Evolutionary conservation across 1,140 invertebrate genomes (phyloP).

Genomic region (Zelostemma sp.): DNA sequence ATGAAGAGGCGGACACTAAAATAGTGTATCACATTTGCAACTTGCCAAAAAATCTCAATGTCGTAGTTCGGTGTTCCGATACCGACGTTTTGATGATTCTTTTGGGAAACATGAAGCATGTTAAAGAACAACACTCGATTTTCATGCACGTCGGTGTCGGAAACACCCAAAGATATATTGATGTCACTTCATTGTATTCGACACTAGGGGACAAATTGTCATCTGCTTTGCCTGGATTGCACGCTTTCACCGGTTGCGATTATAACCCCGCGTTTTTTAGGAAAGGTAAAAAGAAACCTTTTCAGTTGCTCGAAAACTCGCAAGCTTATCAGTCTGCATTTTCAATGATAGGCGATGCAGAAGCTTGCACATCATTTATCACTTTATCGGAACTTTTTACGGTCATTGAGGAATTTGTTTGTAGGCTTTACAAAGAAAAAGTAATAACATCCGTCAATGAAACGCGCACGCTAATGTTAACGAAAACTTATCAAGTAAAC

Average conservation of each 20-base stretch:
- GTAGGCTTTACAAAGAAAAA: no score
- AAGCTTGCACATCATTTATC: no score
- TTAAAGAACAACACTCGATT: constrained; percentile 3
- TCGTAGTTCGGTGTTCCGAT: no score
- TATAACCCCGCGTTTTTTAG: constrained; percentile 20
- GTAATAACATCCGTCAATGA: no score
- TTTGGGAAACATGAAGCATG: constrained; percentile 40
- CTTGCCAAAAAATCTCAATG: constrained; percentile 4
- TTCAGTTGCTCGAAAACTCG: background rate
- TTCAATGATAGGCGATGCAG: no score
- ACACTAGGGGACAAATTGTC: constrained; percentile 14
- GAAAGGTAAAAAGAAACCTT: constrained; percentile 15
- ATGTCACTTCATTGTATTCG: background rate
- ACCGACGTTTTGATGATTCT: constrained; percentile 50
- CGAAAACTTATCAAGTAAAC: no score
- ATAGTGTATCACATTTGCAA: constrained; percentile 51
- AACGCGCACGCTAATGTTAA: no score
- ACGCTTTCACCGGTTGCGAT: constrained; percentile 9
- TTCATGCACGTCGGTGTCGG: constrained; percentile 5
- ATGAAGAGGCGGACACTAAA: constrained; percentile 49
- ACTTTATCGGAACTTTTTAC: no score
- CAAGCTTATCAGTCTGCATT: no score
- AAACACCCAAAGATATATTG: background rate
- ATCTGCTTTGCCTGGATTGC: constrained; percentile 3
- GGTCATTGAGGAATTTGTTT: no score